phyloP scores from a whole-genome alignment of 2,797 vertebrate genomes.

The Pangasius djambal region DNA sequence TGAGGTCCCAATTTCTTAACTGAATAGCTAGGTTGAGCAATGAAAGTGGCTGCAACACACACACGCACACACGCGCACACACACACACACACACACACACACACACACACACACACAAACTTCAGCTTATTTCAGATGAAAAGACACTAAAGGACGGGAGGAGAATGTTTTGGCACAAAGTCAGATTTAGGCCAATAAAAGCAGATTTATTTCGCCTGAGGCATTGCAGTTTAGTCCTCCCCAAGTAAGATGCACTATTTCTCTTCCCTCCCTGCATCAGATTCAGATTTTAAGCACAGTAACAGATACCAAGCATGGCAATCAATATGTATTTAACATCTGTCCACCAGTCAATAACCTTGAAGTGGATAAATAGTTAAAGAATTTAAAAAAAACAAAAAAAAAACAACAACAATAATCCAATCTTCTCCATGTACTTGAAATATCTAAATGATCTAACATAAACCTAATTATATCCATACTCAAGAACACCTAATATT shows the following conservation, averaged over 20 bases:
- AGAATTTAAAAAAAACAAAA: not conserved
- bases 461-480: not conserved
- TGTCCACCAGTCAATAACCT: not conserved
- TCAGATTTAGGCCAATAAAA: not conserved
- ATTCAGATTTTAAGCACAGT: not conserved
- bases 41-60: not conserved
- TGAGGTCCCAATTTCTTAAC: not conserved
- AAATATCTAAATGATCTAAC: not conserved
- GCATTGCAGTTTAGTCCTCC: not conserved
- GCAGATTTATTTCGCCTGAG: not conserved
- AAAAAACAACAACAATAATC: not conserved
- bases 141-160: not conserved
- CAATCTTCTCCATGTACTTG: not conserved
- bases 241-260: not conserved
- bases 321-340: not conserved
- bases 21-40: constrained; percentile 23
- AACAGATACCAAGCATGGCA: not conserved
- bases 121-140: not conserved
- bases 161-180: not conserved
- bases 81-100: not conserved
- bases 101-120: not conserved
- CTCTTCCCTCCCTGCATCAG: not conserved
- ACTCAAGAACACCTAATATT: not conserved
- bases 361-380: not conserved
- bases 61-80: not conserved